A percentile compares a stretch with the other conserved stretches of the same genome.
These are phyloP conservation scores for Aix galericulata DNA, from an alignment of 2,113 vertebrate species.

Conservation along the genomic window DNA sequence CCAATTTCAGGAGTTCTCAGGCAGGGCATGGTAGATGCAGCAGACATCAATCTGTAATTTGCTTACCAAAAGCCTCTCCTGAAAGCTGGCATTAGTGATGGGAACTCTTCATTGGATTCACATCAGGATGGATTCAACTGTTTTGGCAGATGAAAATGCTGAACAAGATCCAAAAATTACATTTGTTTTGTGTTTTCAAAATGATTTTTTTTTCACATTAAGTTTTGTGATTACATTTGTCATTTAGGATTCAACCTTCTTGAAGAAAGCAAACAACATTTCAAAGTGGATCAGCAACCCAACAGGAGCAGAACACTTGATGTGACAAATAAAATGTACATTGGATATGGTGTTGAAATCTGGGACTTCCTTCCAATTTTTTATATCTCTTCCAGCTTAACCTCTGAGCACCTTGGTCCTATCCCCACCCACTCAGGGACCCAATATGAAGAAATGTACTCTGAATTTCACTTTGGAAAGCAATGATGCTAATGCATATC, in stretches of 20 bases:
- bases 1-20: not conserved
- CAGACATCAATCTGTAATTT: not conserved
- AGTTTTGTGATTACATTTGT: not conserved
- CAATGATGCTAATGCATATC: not conserved
- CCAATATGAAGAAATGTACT: not conserved
- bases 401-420: not conserved
- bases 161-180: not conserved
- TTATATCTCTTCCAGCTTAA: not conserved
- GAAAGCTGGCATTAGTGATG: not conserved
- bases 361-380: not conserved
- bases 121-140: not conserved
- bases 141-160: not conserved
- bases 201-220: not conserved
- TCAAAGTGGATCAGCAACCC: not conserved
- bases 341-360: not conserved
- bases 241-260: not conserved
- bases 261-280: not conserved
- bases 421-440: not conserved
- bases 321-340: not conserved
- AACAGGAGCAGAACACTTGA: not conserved
- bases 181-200: constrained; percentile 11
- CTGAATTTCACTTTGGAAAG: not conserved
- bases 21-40: not conserved
- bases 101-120: not conserved
- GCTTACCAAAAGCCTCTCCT: not conserved